These are phyloP conservation scores for Oncorhynchus clarkii DNA, from an alignment of 2,113 vertebrate genomes.

Conservation along the genomic window DNA sequence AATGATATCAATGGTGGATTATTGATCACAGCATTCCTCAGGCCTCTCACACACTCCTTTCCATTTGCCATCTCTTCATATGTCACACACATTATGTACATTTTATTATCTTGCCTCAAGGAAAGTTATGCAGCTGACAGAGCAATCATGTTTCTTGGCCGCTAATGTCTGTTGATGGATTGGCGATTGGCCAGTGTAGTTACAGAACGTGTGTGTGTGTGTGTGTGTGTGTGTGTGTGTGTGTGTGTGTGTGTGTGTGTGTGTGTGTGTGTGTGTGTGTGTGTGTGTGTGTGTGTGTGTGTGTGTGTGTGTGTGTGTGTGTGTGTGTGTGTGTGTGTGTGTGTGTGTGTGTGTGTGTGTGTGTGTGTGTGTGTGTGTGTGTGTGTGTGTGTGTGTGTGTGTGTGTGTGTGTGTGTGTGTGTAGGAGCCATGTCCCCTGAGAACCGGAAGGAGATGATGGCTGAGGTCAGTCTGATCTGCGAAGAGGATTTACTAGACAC, in stretches of 20 bases:
- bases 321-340: slow-evolving; percentile 13
- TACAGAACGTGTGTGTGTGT: not conserved
- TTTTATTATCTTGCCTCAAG: too few species aligned
- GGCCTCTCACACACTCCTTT: too few species aligned
- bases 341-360: slow-evolving; percentile 2
- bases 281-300: slow-evolving; percentile 19
- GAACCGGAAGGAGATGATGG: slow-evolving; percentile 50
- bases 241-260: slow-evolving; percentile 18
- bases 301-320: slow-evolving; percentile 17
- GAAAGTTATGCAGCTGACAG: too few species aligned
- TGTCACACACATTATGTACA: too few species aligned
- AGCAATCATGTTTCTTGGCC: too few species aligned
- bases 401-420: slow-evolving; percentile 14
- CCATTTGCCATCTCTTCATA: too few species aligned
- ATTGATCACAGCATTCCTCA: not conserved
- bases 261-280: slow-evolving; percentile 19
- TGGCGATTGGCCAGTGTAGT: too few species aligned
- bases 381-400: slow-evolving; percentile 11
- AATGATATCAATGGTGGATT: not conserved
- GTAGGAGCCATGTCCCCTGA: slow-evolving; percentile 52
- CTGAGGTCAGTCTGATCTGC: slow-evolving; percentile 73
- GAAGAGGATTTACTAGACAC: slow-evolving; percentile 85
- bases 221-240: slow-evolving; percentile 20
- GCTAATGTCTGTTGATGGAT: too few species aligned
- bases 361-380: slow-evolving; percentile 2